Evolutionary conservation across 2,797 vertebrate genomes (phyloP), one percentile per base, ranked within the genome.

Genomic region (Thalassophryne amazonica): DNA sequence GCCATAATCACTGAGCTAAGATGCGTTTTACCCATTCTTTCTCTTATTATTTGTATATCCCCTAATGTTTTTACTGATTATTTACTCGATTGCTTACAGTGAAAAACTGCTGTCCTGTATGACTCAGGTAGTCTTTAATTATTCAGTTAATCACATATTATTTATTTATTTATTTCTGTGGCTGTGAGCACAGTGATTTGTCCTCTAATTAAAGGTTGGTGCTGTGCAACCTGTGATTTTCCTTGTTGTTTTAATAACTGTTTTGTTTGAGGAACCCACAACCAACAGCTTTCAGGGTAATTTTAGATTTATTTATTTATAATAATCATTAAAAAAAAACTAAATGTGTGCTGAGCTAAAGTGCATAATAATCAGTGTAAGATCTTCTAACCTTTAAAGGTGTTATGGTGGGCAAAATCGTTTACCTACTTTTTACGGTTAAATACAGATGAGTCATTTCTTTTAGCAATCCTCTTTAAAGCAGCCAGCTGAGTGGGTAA

Each of bases 141-240:
- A n/a, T n/a, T n/a, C n/a, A n/a, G n/a, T n/a, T n/a, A n/a, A n/a
- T n/a, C n/a, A n/a, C n/a, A n/a, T n/a, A n/a, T n/a, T n/a, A n/a
- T n/a, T n/a, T n/a, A n/a, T 69, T 58, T 37, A 35, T 32, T 40
- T n/a, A 69, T n/a, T n/a, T n/a, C n/a, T n/a, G 45, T 23, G 24
- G 23, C 42, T 59, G 14, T 41, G 28, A 31, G 28, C 36, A n/a
- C 52, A n/a, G 21, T 2, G 45, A 23, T 19, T 20, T 21, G 41
- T 35, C 37, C 50, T 32, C 53, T 78, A 73, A 76, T 71, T 55
- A 65, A 16, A 61, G 46, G 27, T 33, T 58, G 9, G 21, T 20
- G 27, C 20, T 8, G 17, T 30, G 19, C 50, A 66, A 58, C 45
- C 45, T 65, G 17, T 49, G 18, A 58, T 68, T 72, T 43, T 8